Evolutionary conservation across 2,113 vertebrate species (phyloP), one percentile per base, ranked within the genome.

Genomic region (Tetrao urogallus): DNA sequence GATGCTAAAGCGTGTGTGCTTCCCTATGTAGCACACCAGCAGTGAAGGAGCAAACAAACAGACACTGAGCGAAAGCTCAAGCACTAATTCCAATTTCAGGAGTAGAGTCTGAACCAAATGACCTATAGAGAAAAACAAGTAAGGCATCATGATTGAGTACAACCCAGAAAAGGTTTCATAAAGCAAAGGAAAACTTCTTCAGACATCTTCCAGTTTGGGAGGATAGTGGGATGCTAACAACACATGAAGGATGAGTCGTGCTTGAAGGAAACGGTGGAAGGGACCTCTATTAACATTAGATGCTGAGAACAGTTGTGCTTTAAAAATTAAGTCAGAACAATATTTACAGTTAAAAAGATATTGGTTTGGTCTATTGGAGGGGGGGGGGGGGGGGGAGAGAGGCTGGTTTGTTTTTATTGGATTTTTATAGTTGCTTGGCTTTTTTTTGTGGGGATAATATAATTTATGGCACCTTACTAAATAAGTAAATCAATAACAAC

Each of bases 171-270:
- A 61, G n/a, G 20, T 60, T 60, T 60, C 58, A 36, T 60, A 22
- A 60, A 36, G 34, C 34, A 63, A 63, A 63, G 8, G 34, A 63
- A 63, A 38, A 38, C 22, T 38, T 60, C 58, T 60, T 60, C n/a
- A 36, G 9, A 60, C n/a, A 6, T 36, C 8, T 60, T 24, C 21
- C 58, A 60, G n/a, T 8, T 7, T 60, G 21, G 21, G 21, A 60
- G 21, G n/a, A 36, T 60, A 24, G n/a, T 10, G 36, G 8, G 21
- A 34, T 36, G 57, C 32, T 8, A 66, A 22, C 50, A 72, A 21
- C 0, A 6, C 18, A 34, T 47, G n/a, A 11, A 56, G 16, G 10
- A 73, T n/a, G 6, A 81, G 21, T 0, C 42, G 16, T 27, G 56
- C 11, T 52, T 30, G 7, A 13, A 11, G 10, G 11, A n/a, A 58